Base-by-base conservation (phyloP, 2,888 invertebrate genomes). In the Rhaphigaster nebulosa region DNA sequence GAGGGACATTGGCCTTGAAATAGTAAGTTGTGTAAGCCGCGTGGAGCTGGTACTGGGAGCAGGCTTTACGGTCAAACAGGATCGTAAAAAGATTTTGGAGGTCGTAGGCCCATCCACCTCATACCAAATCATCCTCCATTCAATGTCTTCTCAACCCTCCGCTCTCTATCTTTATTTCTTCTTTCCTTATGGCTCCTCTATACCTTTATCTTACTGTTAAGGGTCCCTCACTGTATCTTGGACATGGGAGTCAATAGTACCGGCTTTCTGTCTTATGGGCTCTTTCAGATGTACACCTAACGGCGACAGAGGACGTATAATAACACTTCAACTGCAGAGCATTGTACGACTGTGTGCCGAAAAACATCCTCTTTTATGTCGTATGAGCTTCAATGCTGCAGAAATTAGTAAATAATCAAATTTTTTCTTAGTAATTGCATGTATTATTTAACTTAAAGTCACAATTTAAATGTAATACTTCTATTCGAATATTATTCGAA, bases 21-120 rank as follows among this genome's bases (percentile, higher is more conserved):
- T 65, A 88, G 88, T 88, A 88, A 88, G 88, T 88, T 88, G 88
- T 88, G 88, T 88, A 88, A 88, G 54, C 34, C 23, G 41, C 26
- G 13, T 8, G 41, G 26, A 26, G 88, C 41, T 41, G 88, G 88
- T 56, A 56, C 54, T 23, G 29, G 38, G 88, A 18, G 88, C 29
- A 60, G 88, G 65, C 54, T 88, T 88, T 88, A 88, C 88, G 65
- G 88, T 88, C 88, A 88, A 88, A 88, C 88, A 88, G 88, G 88
- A 88, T 88, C 88, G 88, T 88, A 88, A 88, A 88, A 65, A 88
- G 60, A 88, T 88, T 88, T 88, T 88, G 88, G 88, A 60, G 84
- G 84, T 84, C 84, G 45, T 26, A n/a, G 45, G 41, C 84, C 84
- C 26, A n/a, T 5, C 45, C 45, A 41, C 6, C 45, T 65, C 84